Evolutionary conservation across 2,797 vertebrate species (phyloP).

Genomic region (Leucoraja ocellata): DNA sequence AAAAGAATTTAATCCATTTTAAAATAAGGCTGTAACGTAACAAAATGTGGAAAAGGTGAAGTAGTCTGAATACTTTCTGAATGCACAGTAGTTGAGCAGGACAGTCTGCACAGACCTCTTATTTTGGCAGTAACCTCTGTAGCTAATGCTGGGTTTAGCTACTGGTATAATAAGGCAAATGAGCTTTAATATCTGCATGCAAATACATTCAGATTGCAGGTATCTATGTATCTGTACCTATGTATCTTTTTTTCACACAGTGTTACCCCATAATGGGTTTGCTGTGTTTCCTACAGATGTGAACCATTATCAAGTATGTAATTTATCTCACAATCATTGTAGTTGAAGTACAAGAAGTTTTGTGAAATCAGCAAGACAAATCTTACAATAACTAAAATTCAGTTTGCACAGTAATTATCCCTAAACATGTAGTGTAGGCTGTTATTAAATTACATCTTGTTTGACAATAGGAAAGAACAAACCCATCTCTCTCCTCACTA

Average conservation of each 20-base stretch:
- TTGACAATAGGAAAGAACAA: background rate
- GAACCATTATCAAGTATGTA: background rate
- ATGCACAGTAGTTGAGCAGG: too few species aligned
- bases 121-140: background rate
- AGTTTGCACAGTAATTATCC: conserved; percentile 21
- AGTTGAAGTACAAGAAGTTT: background rate
- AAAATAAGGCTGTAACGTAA: too few species aligned
- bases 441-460: background rate
- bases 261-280: background rate
- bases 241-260: background rate
- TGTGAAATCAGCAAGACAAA: background rate
- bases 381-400: background rate
- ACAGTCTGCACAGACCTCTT: background rate
- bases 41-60: too few species aligned
- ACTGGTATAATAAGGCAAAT: background rate
- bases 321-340: background rate
- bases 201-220: background rate
- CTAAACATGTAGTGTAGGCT: background rate
- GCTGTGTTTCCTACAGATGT: background rate
- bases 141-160: background rate
- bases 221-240: too few species aligned
- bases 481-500: background rate
- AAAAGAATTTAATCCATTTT: too few species aligned
- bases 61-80: too few species aligned
- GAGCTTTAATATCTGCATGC: background rate